A percentile compares a stretch with the other conserved stretches of the same genome.
phyloP scores from a whole-genome alignment of 2,797 vertebrate species.

The Phyllotis vaccarum region DNA sequence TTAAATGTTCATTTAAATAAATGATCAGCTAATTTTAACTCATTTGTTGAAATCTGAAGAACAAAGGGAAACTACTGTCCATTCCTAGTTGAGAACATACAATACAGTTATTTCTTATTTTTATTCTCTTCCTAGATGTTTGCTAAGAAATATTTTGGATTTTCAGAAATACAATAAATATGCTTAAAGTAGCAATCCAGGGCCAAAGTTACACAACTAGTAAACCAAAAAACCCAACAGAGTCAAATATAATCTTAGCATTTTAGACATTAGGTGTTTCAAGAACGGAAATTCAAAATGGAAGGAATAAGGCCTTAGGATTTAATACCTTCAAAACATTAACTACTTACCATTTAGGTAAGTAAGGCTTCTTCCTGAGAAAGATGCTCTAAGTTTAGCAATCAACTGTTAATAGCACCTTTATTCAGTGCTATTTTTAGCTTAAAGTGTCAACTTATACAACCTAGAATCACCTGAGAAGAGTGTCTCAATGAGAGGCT shows the following conservation, averaged over 20 bases:
- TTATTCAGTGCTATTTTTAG: slow-evolving; percentile 32
- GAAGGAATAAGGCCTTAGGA: slow-evolving; percentile 11
- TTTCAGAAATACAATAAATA: slow-evolving; percentile 47
- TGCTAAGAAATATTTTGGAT: slow-evolving; percentile 25
- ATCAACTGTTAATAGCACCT: slow-evolving; percentile 32
- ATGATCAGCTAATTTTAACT: neutral
- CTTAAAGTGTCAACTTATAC: neutral
- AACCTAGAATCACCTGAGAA: neutral
- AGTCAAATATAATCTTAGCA: slow-evolving; percentile 31
- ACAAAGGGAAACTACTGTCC: slow-evolving; percentile 48
- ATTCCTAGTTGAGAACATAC: neutral
- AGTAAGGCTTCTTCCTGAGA: slow-evolving; percentile 21
- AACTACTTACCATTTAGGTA: slow-evolving; percentile 25
- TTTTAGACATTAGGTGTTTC: neutral
- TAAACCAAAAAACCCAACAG: neutral
- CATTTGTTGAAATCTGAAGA: slow-evolving; percentile 38
- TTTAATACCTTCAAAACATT: neutral
- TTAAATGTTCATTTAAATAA: slow-evolving; percentile 27
- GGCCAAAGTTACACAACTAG: neutral
- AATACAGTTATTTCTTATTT: slow-evolving; percentile 55
- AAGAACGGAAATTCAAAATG: slow-evolving; percentile 50
- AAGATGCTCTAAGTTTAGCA: slow-evolving; percentile 45
- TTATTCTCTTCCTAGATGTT: slow-evolving; percentile 50
- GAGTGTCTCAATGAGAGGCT: neutral
- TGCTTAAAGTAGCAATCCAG: slow-evolving; percentile 12